Evolutionary conservation across 2,888 invertebrate genomes (phyloP), one percentile per base, ranked within the genome.

Genomic region (Argynnis bischoffii): DNA sequence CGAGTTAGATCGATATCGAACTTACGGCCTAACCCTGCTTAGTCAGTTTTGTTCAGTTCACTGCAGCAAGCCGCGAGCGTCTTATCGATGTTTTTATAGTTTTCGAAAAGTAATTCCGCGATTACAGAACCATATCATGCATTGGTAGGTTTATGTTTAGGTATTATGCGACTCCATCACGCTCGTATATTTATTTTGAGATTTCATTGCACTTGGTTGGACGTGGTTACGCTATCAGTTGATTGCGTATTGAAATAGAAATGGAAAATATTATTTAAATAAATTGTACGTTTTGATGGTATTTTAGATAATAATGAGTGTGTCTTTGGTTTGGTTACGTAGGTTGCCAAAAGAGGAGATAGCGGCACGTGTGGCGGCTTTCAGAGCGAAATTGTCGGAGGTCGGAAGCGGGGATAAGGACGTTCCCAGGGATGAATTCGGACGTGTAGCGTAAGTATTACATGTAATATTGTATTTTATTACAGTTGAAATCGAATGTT

Each of bases 291-390:
- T 14, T 31, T 15, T n/a, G 11, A n/a, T 59, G 8, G 6, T 60
- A 2, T 48, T 60, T 60, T 51, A 50, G 35, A 31, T 56, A 64
- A 75, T 86, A 82, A 90, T 92, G 91, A 90, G 88, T 79, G 88
- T 93, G 64, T 90, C 89, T 54, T 76, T 90, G 87, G 92, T 88
- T 74, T 93, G 89, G 88, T 82, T 88, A 90, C 94, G 81, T 90
- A 98, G 98, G 88, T 97, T 96, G 86, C 95, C 95, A 63, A 95
- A 95, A 79, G 97, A 97, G 80, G 98, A 98, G 84, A 97, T 99
- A 73, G 95, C 95, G 75, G 94, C 94, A 79, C 97, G 98, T 82
- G 97, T 99, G 74, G 95, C 96, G 69, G 95, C 96, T 64, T 99
- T 97, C 91, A 94, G 99, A 69, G 95, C 95, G 79, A 96, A 98